Percentiles rank a stretch among this genome's conserved stretches.
phyloP scores from a whole-genome alignment of 2,888 invertebrate species.

The Parnassius glacialis region DNA sequence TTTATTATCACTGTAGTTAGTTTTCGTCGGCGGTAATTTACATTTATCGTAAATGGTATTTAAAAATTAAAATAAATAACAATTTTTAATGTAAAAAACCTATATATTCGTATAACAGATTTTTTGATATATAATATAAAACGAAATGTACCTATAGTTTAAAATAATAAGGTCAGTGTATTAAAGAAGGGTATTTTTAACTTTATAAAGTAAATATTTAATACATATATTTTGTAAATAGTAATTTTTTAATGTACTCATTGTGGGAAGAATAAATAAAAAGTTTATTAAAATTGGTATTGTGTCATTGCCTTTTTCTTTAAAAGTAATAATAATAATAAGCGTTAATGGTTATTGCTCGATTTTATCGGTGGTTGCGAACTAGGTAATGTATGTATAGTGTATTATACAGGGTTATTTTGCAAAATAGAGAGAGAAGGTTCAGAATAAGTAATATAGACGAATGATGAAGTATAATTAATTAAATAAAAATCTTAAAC shows the following conservation, averaged over 20 bases:
- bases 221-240: slow-evolving; percentile 2
- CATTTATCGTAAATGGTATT: not conserved
- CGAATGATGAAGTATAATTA: too few relatives aligned
- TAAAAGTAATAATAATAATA: too few relatives aligned
- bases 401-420: too few relatives aligned
- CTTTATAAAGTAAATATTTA: not conserved
- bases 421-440: too few relatives aligned
- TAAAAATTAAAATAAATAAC: not conserved
- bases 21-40: slow-evolving; percentile 46
- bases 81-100: not conserved
- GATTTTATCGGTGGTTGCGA: too few relatives aligned
- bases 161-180: not conserved
- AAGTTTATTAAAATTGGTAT: not conserved
- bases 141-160: not conserved
- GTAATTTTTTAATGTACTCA: not conserved
- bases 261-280: not conserved
- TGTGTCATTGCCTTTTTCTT: too few relatives aligned
- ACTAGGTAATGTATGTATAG: too few relatives aligned
- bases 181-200: not conserved
- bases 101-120: not conserved
- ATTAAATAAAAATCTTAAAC: too few relatives aligned
- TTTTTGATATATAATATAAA: not conserved
- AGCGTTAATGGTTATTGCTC: too few relatives aligned
- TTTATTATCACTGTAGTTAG: slow-evolving; percentile 49
- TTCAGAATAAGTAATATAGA: too few relatives aligned